Evolutionary conservation across 2,888 invertebrate genomes (phyloP).

Genomic region (Meliscaeva auricollis): DNA sequence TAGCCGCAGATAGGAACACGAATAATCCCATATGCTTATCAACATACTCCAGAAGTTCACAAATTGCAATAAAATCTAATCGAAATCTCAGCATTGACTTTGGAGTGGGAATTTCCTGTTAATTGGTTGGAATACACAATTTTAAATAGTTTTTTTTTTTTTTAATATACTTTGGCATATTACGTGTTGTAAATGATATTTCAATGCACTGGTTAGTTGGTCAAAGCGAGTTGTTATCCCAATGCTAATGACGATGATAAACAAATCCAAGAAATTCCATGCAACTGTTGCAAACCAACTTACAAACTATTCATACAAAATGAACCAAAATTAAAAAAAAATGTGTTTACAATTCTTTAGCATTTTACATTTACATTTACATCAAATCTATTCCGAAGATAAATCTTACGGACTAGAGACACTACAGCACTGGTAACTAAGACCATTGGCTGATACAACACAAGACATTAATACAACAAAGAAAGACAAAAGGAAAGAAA

Average conservation of each 20-base stretch:
- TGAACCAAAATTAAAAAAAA: too few species aligned
- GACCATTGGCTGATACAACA: too few species aligned
- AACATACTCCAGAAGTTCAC: constrained; percentile 57
- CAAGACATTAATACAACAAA: too few species aligned
- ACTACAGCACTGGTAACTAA: too few species aligned
- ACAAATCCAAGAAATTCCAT: constrained; percentile 70
- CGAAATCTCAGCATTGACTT: constrained; percentile 58
- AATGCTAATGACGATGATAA: constrained; percentile 67
- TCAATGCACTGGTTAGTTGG: constrained; percentile 46
- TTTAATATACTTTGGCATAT: neutral
- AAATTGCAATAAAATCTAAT: constrained; percentile 64
- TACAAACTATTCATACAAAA: constrained; percentile 32
- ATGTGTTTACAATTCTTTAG: too few species aligned
- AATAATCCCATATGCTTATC: constrained; percentile 65
- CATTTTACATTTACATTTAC: too few species aligned
- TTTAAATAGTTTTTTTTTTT: neutral
- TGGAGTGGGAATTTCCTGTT: constrained; percentile 23
- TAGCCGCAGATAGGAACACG: constrained; percentile 58
- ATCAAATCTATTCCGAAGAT: too few species aligned
- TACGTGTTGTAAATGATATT: constrained; percentile 46
- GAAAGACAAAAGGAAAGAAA: too few species aligned
- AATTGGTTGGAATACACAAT: too few species aligned
- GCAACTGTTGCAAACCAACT: constrained; percentile 62
- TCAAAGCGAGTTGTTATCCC: constrained; percentile 60
- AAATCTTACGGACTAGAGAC: too few species aligned